Percentiles rank a stretch among this genome's conserved stretches.
Conservation (phyloP, 2,113 vertebrate genomes). For the Atherinomorus stipes region DNA sequence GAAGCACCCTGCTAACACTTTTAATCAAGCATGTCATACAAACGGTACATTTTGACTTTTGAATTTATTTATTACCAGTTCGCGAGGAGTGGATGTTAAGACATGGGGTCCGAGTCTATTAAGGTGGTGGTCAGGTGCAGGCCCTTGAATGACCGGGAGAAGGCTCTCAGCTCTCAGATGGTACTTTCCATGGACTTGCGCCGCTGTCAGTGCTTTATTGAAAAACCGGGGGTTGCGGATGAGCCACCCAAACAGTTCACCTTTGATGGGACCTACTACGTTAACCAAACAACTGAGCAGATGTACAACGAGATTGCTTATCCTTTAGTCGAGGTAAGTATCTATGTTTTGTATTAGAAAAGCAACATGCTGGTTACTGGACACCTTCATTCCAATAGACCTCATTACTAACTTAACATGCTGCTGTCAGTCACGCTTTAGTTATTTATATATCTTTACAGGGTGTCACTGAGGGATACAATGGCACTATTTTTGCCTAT, state of each 20-base stretch:
- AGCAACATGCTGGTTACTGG: conserved; percentile 37
- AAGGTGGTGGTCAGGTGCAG: conserved; percentile 89
- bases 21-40: background rate
- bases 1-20: too few relatives aligned
- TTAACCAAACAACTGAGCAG: conserved; percentile 87
- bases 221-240: conserved; percentile 70
- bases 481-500: conserved; percentile 92
- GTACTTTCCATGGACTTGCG: conserved; percentile 82
- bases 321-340: conserved; percentile 88
- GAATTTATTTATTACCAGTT: background rate
- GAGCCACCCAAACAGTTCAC: conserved; percentile 91
- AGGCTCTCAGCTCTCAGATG: conserved; percentile 75
- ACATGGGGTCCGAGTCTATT: conserved; percentile 86
- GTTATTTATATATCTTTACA: conserved; percentile 48
- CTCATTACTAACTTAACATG: conserved; percentile 59
- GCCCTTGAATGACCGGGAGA: conserved; percentile 85
- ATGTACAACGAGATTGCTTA: conserved; percentile 91
- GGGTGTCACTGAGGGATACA: conserved; percentile 93
- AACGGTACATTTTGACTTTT: background rate
- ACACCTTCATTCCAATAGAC: conserved; percentile 41
- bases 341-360: background rate
- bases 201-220: conserved; percentile 86
- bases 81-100: conserved; percentile 1
- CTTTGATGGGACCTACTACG: conserved; percentile 87
- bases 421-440: conserved; percentile 23